Base-by-base conservation (phyloP, 2,797 vertebrate genomes). In the Typhlichthys eigenmanni region DNA sequence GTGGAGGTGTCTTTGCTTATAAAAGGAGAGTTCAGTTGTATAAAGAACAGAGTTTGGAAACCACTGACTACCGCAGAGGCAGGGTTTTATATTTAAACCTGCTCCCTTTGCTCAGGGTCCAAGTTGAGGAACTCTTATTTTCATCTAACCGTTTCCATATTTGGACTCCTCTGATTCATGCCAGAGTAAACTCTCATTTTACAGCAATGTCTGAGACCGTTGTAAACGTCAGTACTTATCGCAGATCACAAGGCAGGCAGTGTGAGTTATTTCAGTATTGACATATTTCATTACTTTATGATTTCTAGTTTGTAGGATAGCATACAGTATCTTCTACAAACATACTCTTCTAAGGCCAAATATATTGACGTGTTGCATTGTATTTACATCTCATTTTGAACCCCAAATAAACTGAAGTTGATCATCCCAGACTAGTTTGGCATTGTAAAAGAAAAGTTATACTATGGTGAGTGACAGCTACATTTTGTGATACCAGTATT, bases 11-110 rank as follows among this genome's bases (percentile, higher is more conserved):
- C 58, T 62, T 58, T 59, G 55, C 55, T 51, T 3, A 1, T 49
- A 59, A 16, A 52, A 47, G 47, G 43, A 76, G 50, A 67, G 56
- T 9, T 66, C 64, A 32, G 34, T 16, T 16, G 45, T 73, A 48
- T 45, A 58, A 64, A 8, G 64, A 76, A 64, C 59, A 2, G 43
- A 43, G 49, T 59, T 8, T 63, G 62, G 34, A 57, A 72, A 55
- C 57, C 12, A 74, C n/a, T 38, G 76, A 63, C 60, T 5, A 69
- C 79, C 60, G 69, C 71, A 58, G 73, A 74, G 74, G 64, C 69
- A 55, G 11, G 50, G 64, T 58, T 82, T 87, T 88, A 89, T 80
- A 78, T 88, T 84, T 87, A 85, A 78, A 75, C 51, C 66, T 60
- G 7, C 4, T 60, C 17, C 54, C 61, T 63, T 58, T 2, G n/a